Base-by-base conservation (phyloP, 2,797 vertebrate genomes). In the Enteromius paludinosus region DNA sequence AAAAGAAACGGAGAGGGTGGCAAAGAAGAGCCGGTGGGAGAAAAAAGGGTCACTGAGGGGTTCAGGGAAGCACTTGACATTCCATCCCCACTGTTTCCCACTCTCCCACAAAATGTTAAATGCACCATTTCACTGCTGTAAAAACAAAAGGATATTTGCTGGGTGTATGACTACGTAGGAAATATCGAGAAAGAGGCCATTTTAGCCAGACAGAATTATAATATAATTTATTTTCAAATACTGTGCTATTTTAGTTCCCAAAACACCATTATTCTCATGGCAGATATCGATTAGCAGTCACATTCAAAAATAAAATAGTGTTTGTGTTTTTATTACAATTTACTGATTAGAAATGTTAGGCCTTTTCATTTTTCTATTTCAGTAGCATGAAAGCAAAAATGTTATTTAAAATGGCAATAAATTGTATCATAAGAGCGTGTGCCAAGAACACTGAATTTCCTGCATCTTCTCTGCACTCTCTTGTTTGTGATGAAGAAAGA, bases 41-140 rank as follows among this genome's bases (percentile, higher is more conserved):
- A 75, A 72, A 18, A 45, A 68, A 35, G 77, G 47, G 33, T 73
- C 47, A 79, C 33, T 68, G 65, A 70, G 61, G 49, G 73, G 80
- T 68, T 69, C 47, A 69, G 25, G 47, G 35, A 72, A 78, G 43
- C 74, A 70, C 79, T 86, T 82, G 69, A 82, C 66, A 84, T 73
- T 73, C 68, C 52, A 9, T 38, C 25, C 62, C 20, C 59, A 72
- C 18, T n/a, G 20, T 81, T 72, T 74, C 64, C 45, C 49, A 75
- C 35, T 79, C 81, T 69, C 38, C 45, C 8, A 30, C 18, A 30
- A 41, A 23, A 23, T 45, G 17, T 14, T 69, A 47, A 62, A n/a
- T 43, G 54, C 59, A 11, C 4, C 1, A 41, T 64, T 45, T 64
- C 6, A 38, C 43, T 52, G 76, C 33, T 23, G 2, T 14, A 76